Percentiles rank a stretch among this genome's conserved stretches.
Conservation (phyloP, 2,113 vertebrate species). For the Centropristis striata region DNA sequence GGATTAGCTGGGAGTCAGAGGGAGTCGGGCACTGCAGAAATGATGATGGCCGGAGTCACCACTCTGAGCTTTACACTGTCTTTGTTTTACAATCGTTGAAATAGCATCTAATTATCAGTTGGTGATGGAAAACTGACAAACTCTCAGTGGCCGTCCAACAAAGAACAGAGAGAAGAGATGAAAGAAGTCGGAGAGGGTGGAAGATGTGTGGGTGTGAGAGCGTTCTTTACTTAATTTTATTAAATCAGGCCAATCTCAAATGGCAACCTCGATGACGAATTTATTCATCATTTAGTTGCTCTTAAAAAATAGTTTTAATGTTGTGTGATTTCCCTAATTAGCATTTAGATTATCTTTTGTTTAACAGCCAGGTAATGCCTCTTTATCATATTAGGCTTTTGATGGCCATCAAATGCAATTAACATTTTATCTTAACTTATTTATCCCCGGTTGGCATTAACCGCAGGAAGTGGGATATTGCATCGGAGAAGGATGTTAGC, state of each 20-base stretch:
- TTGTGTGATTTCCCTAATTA: slow-evolving; percentile 84
- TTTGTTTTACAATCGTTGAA: slow-evolving; percentile 37
- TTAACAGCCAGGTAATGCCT: slow-evolving; percentile 83
- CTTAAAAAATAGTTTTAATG: slow-evolving; percentile 84
- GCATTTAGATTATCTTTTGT: slow-evolving; percentile 87
- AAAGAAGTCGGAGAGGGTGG: slow-evolving; percentile 40
- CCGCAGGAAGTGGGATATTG: slow-evolving; percentile 86
- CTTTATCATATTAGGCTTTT: slow-evolving; percentile 85
- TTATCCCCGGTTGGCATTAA: slow-evolving; percentile 84
- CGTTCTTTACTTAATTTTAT: slow-evolving; percentile 77
- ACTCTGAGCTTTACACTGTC: no score
- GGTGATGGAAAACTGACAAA: slow-evolving; percentile 29
- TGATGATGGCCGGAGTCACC: no score
- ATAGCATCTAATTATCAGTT: slow-evolving; percentile 67
- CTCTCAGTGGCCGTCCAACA: background rate
- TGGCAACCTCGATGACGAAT: slow-evolving; percentile 79
- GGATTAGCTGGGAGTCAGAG: no score
- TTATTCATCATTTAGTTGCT: slow-evolving; percentile 82
- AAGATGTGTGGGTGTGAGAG: slow-evolving; percentile 28
- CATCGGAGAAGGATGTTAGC: slow-evolving; percentile 84
- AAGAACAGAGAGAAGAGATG: slow-evolving; percentile 21
- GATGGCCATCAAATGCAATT: slow-evolving; percentile 88
- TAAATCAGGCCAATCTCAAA: slow-evolving; percentile 81
- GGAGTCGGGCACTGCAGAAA: no score
- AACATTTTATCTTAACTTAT: slow-evolving; percentile 88